Base-by-base conservation (phyloP, 1,140 invertebrate genomes). In the Thaumetopoea pityocampa region DNA sequence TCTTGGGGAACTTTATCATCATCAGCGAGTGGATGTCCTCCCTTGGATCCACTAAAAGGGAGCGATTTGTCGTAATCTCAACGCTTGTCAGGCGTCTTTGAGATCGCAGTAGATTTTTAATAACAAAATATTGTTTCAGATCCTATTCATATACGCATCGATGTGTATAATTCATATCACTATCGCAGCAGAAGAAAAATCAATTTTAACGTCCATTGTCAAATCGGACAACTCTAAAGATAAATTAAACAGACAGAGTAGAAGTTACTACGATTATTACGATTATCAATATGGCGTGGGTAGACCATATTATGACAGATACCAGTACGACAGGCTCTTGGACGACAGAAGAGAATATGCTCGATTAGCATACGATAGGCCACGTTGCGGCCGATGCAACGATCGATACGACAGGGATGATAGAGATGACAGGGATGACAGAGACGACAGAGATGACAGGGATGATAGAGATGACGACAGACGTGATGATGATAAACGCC, bases 241-340 rank as follows among this genome's bases (percentile, higher is more conserved):
- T 51, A 19, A 62, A 10, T 36, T 61, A 4, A 48, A 52, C 5
- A 57, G 79, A 5, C 69, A 70, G 45, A 60, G 58, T 9, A 61
- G 79, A 35, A 80, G 76, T 37, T 80, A 80, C 44, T 79, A 80
- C 17, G 73, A 83, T 29, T 80, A 80, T 42, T 79, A 80, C 17
- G 73, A 83, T 29, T 45, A 53, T 2, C 53, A 73, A 36, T 74
- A 74, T 38, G 63, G 65, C 1, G 40, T 43, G 5, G 44, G 50
- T 4, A 34, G 56, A 8, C 55, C 55, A n/a, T n/a, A n/a, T n/a
- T n/a, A n/a, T n/a, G n/a, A n/a, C n/a, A n/a, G n/a, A n/a, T n/a
- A n/a, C n/a, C n/a, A n/a, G 2, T 46, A 52, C 20, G 12, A 10
- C 14, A 17, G 22, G 4, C 40, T 23, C 1, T 26, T 35, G 2